These are phyloP conservation scores for Sminthurides aquaticus DNA, from an alignment of 2,888 invertebrate genomes.

Conservation along the genomic window DNA sequence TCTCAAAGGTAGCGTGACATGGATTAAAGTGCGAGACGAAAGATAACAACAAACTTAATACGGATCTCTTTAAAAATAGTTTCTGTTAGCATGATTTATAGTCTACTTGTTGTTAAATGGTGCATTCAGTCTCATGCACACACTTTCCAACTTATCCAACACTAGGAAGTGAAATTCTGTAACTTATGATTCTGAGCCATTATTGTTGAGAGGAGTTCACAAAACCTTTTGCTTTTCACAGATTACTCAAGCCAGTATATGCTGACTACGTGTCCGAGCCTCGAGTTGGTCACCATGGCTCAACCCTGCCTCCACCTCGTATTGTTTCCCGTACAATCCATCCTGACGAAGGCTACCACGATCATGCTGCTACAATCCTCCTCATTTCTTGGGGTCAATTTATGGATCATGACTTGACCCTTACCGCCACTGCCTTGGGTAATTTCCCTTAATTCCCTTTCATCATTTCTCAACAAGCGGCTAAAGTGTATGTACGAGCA, in stretches of 20 bases:
- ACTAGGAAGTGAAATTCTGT: too few species aligned
- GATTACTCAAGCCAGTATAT: constrained; percentile 70
- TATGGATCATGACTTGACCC: constrained; percentile 87
- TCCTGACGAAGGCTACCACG: constrained; percentile 85
- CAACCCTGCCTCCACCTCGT: constrained; percentile 68
- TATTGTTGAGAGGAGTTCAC: too few species aligned
- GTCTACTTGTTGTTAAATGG: too few species aligned
- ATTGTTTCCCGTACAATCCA: constrained; percentile 85
- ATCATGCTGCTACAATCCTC: constrained; percentile 88
- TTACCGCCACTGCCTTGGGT: constrained; percentile 82
- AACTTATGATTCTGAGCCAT: too few species aligned
- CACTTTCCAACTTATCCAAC: too few species aligned
- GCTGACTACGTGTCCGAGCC: constrained; percentile 79
- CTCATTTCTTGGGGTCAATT: constrained; percentile 91
- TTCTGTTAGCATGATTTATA: too few species aligned
- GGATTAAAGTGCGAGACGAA: too few species aligned
- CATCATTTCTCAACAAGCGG: too few species aligned
- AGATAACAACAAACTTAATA: too few species aligned
- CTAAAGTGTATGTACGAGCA: not conserved
- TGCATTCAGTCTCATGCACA: too few species aligned
- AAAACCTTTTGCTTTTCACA: constrained; percentile 44
- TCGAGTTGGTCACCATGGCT: constrained; percentile 68
- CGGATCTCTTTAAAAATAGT: too few species aligned
- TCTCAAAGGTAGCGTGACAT: too few species aligned
- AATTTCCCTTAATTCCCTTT: constrained; percentile 42